Evolutionary conservation across 2,888 invertebrate genomes (phyloP), one percentile per base, ranked within the genome.

Genomic region (Physocephala rufipes): DNA sequence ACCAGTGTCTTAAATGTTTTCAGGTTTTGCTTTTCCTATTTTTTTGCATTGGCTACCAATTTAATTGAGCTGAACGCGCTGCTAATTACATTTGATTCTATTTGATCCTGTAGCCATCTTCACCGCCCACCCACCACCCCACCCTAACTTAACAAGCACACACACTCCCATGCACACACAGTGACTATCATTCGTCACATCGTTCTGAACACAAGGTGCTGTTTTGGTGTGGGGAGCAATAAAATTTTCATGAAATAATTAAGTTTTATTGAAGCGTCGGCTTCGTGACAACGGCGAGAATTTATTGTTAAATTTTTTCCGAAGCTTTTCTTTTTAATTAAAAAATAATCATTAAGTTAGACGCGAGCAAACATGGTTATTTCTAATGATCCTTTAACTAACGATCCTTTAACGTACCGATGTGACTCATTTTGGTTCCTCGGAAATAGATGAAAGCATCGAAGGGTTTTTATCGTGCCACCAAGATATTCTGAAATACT

Each of bases 21-120:
- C 24, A 45, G 28, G 4, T 7, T 49, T 64, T n/a, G n/a, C n/a
- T n/a, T 59, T 47, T 61, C 70, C 74, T 62, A 74, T 51, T 21
- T 43, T 36, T 62, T 36, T 43, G 28, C 43, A 43, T 45, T 43
- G 21, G 36, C 43, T 77, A 26, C 51, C 30, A 16, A 36, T 80
- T 81, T 83, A 83, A 83, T 83, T 84, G 84, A 83, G 81, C 84
- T 83, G 81, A 80, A 82, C 81, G 80, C 78, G 82, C 79, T 82
- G 79, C 79, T 84, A 83, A 83, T 83, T 83, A 81, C 83, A 81
- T 83, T 83, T 82, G 84, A 84, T 83, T 82, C 81, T 53, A 49
- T 55, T 30, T 65, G 61, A 53, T 26, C 26, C 65, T 68, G 45
- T 24, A 13, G 19, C 19, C 66, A 66, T 19, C 19, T 21, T 16